These are phyloP conservation scores for Aulostomus chinensis DNA, from an alignment of 2,797 vertebrate genomes.

Conservation along the genomic window DNA sequence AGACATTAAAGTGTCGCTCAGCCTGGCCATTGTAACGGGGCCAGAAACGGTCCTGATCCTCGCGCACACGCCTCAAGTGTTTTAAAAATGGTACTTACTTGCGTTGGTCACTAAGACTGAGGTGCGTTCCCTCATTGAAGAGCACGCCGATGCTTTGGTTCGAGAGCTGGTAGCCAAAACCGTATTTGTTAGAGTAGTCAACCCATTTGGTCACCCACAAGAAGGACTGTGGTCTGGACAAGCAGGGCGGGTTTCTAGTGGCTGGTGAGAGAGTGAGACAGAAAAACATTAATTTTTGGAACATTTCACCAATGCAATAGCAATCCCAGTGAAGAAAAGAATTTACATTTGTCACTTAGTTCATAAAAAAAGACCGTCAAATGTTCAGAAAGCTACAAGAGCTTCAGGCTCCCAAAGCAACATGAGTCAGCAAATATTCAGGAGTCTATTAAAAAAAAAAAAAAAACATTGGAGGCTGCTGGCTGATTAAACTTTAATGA, in stretches of 20 bases:
- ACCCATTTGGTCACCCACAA: conserved; percentile 99
- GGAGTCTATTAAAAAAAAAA: conserved; percentile 8
- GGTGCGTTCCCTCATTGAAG: conserved; percentile 96
- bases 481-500: conserved; percentile 21
- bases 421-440: conserved; percentile 33
- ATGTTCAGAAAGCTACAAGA: neutral
- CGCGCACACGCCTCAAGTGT: neutral
- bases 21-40: neutral
- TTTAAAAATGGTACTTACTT: conserved; percentile 76
- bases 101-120: conserved; percentile 89
- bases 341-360: no score
- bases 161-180: conserved; percentile 97
- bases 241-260: conserved; percentile 88
- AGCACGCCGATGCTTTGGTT: conserved; percentile 93
- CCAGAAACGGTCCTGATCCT: neutral
- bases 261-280: conserved; percentile 65
- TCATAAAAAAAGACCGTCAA: neutral
- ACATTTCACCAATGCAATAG: neutral
- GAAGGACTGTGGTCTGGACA: conserved; percentile 89
- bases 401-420: neutral
- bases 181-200: conserved; percentile 98
- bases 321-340: no score
- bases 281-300: neutral
- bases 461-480: conserved; percentile 1
- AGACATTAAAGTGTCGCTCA: neutral